phyloP scores from a whole-genome alignment of 2,113 vertebrate genomes.

The Atrichornis clamosus region DNA sequence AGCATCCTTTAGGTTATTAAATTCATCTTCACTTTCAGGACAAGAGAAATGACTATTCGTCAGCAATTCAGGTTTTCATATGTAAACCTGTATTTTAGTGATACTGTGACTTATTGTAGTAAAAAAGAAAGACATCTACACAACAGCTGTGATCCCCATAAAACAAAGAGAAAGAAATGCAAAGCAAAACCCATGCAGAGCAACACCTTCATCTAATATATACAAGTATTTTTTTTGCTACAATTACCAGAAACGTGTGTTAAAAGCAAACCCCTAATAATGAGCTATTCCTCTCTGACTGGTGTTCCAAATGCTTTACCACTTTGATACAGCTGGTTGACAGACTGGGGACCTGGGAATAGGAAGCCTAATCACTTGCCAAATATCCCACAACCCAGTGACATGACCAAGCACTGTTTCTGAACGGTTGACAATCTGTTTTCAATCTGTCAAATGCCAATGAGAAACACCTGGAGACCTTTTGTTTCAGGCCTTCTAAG shows the following conservation, averaged over 20 bases:
- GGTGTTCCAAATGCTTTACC: background rate
- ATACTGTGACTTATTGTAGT: fast-evolving
- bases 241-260: background rate
- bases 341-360: background rate
- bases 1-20: background rate
- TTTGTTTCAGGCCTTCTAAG: background rate
- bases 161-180: background rate
- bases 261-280: background rate
- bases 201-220: background rate
- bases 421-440: background rate
- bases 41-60: background rate
- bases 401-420: background rate
- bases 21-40: background rate
- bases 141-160: fast-evolving
- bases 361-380: background rate
- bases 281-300: background rate
- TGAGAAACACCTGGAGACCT: background rate
- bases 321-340: background rate
- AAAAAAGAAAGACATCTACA: background rate
- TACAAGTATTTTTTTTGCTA: fast-evolving
- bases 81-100: background rate
- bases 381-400: background rate
- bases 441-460: background rate
- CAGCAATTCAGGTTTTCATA: background rate
- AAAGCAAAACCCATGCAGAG: fast-evolving